Evolutionary conservation across 23 tunicate genomes (phyloP).

Genomic region (Diplosoma virens): DNA sequence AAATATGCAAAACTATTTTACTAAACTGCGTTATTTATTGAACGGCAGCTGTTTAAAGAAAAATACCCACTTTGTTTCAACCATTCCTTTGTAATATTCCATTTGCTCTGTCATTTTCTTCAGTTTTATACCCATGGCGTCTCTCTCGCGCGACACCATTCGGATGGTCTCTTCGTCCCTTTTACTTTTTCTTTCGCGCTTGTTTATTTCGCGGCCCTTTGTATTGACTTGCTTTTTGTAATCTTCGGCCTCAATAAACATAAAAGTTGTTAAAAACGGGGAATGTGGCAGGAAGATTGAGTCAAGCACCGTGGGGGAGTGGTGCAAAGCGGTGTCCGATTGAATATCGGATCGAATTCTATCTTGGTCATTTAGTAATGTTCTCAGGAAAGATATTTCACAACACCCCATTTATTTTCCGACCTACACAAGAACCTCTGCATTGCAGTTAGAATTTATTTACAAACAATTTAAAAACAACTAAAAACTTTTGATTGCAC

Average conservation of each 20-base stretch:
- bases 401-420: no score
- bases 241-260: conserved; percentile 66
- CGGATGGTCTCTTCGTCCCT: conserved; percentile 83
- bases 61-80: conserved; percentile 36
- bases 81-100: conserved; percentile 85
- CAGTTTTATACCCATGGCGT: conserved; percentile 69
- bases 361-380: no score
- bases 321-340: no score
- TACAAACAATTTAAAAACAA: no score
- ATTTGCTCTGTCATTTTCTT: conserved; percentile 82
- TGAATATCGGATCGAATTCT: no score
- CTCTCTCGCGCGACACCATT: conserved; percentile 80
- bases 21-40: neutral
- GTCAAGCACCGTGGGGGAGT: no score
- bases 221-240: conserved; percentile 73
- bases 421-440: no score
- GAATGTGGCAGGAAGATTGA: no score
- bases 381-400: no score
- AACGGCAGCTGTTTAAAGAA: neutral
- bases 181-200: conserved; percentile 86
- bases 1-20: neutral
- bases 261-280: no score
- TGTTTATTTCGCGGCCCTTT: conserved; percentile 87
- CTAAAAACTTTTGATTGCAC: no score
- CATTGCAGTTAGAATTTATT: no score